Evolutionary conservation across 2,113 vertebrate species (phyloP).

Genomic region (Lepidothrix coronata): DNA sequence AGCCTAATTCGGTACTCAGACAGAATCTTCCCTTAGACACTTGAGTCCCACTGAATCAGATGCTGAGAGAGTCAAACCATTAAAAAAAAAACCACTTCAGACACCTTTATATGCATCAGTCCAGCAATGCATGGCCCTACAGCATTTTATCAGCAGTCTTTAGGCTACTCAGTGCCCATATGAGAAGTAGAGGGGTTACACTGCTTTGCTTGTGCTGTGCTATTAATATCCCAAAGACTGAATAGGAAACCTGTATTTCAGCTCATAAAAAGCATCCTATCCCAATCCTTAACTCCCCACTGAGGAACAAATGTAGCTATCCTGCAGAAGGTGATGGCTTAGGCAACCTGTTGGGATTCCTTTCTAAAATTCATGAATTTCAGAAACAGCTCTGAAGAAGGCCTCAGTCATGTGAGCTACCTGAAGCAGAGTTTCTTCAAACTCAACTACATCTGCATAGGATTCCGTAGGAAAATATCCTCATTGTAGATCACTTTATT

Average conservation of each 20-base stretch:
- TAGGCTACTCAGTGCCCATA: background rate
- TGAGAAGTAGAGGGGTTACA: background rate
- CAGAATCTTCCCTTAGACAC: background rate
- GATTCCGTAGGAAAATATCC: background rate
- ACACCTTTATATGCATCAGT: background rate
- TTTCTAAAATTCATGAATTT: background rate
- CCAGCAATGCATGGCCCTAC: background rate
- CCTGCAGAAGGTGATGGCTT: background rate
- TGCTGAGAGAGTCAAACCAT: background rate
- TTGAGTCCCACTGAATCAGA: background rate
- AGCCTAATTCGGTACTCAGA: background rate
- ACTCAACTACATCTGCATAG: background rate
- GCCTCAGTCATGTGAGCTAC: background rate
- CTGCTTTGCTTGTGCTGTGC: background rate
- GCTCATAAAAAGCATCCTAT: background rate
- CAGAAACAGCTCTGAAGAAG: background rate
- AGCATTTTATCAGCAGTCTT: background rate
- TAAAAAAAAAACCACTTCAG: background rate
- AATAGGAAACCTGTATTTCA: background rate
- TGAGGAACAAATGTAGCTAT: background rate
- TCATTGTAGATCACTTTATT: background rate
- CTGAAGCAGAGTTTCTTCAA: background rate
- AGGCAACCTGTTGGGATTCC: background rate
- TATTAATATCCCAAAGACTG: background rate
- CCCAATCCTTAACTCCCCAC: background rate